Evolutionary conservation across 2,888 invertebrate species (phyloP).

Genomic region (Lissonota sp.): DNA sequence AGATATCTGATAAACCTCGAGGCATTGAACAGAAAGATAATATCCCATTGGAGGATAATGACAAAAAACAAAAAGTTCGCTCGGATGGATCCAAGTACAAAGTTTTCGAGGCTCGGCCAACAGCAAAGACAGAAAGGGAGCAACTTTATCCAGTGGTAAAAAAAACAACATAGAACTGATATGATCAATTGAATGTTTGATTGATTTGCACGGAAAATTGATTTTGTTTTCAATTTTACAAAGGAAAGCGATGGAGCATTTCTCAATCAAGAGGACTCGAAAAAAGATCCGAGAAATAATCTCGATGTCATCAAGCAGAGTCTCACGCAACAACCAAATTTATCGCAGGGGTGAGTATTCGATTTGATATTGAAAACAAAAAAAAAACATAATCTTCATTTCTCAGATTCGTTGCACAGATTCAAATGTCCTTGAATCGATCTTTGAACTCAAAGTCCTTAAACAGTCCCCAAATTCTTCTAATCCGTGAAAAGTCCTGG

Average conservation of each 20-base stretch:
- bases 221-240: conserved; percentile 30
- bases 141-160: conserved; percentile 48
- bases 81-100: conserved; percentile 26
- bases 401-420: no score
- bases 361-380: no score
- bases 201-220: background rate
- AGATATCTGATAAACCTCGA: conserved; percentile 55
- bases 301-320: conserved; percentile 77
- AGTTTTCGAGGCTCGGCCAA: conserved; percentile 47
- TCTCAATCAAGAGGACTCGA: conserved; percentile 47
- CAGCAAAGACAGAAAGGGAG: conserved; percentile 53
- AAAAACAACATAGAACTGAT: background rate
- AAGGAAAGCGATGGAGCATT: conserved; percentile 58
- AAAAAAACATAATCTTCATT: no score
- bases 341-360: conserved; percentile 80
- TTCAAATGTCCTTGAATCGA: no score
- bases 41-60: conserved; percentile 40
- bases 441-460: no score
- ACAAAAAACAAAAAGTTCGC: background rate
- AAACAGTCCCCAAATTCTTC: no score
- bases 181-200: no score
- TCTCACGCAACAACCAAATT: conserved; percentile 79
- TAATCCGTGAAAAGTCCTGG: no score
- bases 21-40: conserved; percentile 40
- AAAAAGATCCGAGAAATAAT: conserved; percentile 62